Percentiles rank a stretch among this genome's conserved stretches.
phyloP scores from a whole-genome alignment of 1,140 invertebrate species.

The Drosophila kurseongensis region DNA sequence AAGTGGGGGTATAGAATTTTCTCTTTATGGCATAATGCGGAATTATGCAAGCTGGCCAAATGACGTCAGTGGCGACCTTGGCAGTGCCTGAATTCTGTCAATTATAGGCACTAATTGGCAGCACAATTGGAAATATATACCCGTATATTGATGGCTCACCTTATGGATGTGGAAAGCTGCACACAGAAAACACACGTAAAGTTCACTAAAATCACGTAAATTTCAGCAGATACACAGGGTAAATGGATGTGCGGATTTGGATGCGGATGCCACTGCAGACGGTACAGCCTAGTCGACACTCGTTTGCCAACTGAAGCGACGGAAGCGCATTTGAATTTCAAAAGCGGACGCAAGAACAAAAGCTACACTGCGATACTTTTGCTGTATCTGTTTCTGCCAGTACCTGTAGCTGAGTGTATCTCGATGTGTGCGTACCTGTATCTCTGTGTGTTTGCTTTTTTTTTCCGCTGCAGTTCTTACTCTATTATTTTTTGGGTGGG shows the following conservation, averaged over 20 bases:
- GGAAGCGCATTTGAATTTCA: constrained; percentile 82
- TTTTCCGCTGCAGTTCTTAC: constrained; percentile 55
- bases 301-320: constrained; percentile 78
- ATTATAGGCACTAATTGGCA: constrained; percentile 20
- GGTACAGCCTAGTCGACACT: constrained; percentile 82
- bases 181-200: constrained; percentile 15
- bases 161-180: constrained; percentile 14
- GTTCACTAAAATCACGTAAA: constrained; percentile 12
- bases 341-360: constrained; percentile 77
- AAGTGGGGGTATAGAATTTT: constrained; percentile 9
- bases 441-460: too few relatives aligned
- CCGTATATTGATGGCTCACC: constrained; percentile 15
- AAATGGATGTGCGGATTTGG: background rate
- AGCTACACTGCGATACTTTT: constrained; percentile 42
- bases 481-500: constrained; percentile 21
- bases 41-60: constrained; percentile 61
- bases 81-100: constrained; percentile 26
- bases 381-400: constrained; percentile 15
- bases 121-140: constrained; percentile 2
- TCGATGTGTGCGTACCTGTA: constrained; percentile 12
- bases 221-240: constrained; percentile 16
- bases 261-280: constrained; percentile 26
- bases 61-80: constrained; percentile 68
- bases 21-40: constrained; percentile 38
- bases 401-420: constrained; percentile 23